Evolutionary conservation across 2,888 invertebrate species (phyloP).

Genomic region (Microplitis deprimator): DNA sequence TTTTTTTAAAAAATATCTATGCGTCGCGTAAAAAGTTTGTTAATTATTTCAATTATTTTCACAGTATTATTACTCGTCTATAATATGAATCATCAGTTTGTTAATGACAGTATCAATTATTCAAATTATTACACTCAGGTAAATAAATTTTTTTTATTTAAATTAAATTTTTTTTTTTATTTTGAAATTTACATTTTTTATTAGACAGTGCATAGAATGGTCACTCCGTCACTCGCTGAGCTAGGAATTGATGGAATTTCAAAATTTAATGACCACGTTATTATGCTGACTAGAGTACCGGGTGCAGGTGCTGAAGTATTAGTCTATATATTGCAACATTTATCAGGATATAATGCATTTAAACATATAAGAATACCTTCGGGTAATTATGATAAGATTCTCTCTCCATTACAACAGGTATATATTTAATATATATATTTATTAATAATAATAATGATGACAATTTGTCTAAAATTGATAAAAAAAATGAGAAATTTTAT

Average conservation of each 20-base stretch:
- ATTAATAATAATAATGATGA: neutral
- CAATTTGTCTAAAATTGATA: neutral
- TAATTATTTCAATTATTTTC: slow-evolving; percentile 45
- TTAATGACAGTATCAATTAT: neutral
- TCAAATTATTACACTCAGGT: slow-evolving; percentile 3
- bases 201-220: slow-evolving; percentile 60
- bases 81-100: slow-evolving; percentile 48
- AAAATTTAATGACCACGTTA: slow-evolving; percentile 72
- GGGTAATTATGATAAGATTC: slow-evolving; percentile 57
- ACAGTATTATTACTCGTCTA: slow-evolving; percentile 55
- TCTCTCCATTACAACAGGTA: slow-evolving; percentile 70
- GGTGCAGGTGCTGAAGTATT: slow-evolving; percentile 76
- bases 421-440: slow-evolving; percentile 23
- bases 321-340: slow-evolving; percentile 75
- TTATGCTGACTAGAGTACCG: slow-evolving; percentile 77
- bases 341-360: slow-evolving; percentile 76
- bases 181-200: no score
- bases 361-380: slow-evolving; percentile 74
- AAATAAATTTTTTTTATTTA: neutral
- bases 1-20: slow-evolving; percentile 45
- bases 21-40: slow-evolving; percentile 58
- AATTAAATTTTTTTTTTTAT: slow-evolving; percentile 5
- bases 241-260: slow-evolving; percentile 69
- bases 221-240: slow-evolving; percentile 74
- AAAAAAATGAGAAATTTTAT: no score